Evolutionary conservation across 2,888 invertebrate genomes (phyloP).

Genomic region (Cremastinae sp.): DNA sequence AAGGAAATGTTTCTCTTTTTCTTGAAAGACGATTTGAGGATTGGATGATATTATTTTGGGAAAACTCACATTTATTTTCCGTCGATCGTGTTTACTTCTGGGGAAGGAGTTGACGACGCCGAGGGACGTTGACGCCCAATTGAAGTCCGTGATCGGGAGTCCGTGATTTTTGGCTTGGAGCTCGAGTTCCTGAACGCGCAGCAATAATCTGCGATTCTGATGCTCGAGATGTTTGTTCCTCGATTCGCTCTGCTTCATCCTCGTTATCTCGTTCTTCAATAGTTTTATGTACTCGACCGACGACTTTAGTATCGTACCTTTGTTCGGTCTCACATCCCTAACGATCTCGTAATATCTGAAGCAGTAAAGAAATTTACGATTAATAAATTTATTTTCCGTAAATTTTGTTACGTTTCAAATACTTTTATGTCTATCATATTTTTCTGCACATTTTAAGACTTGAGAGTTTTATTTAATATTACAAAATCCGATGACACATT

Average conservation of each 20-base stretch:
- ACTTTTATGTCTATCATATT: too few relatives aligned
- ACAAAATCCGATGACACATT: too few relatives aligned
- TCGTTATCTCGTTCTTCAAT: constrained; percentile 87
- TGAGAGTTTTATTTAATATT: background rate
- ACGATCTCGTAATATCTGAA: constrained; percentile 91
- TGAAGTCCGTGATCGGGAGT: constrained; percentile 85
- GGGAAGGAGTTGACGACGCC: constrained; percentile 72
- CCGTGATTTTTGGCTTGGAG: constrained; percentile 89
- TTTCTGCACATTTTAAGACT: background rate
- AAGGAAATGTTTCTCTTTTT: background rate
- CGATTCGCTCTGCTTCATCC: constrained; percentile 89
- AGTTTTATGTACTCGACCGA: constrained; percentile 98
- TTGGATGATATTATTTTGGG: too few relatives aligned
- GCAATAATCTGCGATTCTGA: constrained; percentile 90
- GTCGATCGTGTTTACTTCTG: constrained; percentile 74
- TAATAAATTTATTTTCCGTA: background rate
- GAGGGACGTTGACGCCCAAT: constrained; percentile 80
- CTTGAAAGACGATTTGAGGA: too few relatives aligned
- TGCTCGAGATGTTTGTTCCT: constrained; percentile 90
- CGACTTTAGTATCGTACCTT: constrained; percentile 98
- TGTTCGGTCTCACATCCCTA: constrained; percentile 93
- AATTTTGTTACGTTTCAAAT: background rate
- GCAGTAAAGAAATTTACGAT: constrained; percentile 2
- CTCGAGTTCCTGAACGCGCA: constrained; percentile 92
- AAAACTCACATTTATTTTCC: constrained; percentile 71